Evolutionary conservation across 92 coral and sea anemone species (phyloP).

Genomic region (Epizoanthus ramosus): DNA sequence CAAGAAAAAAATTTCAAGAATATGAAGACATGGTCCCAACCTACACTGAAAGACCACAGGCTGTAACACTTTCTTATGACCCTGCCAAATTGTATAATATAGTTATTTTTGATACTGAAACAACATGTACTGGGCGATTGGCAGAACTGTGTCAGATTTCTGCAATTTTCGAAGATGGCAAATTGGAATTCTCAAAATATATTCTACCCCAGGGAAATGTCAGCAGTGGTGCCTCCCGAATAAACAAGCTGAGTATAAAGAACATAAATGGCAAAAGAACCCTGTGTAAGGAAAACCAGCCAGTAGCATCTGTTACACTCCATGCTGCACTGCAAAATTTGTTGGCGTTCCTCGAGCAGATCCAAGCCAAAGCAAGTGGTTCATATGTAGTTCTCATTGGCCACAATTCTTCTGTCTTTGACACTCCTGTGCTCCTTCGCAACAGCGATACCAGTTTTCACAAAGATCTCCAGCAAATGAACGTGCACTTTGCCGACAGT

Average conservation of each 20-base stretch:
- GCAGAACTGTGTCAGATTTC: slow-evolving; percentile 34
- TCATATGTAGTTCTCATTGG: slow-evolving; percentile 12
- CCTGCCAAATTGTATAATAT: neutral
- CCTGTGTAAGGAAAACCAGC: slow-evolving; percentile 10
- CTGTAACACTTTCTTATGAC: neutral
- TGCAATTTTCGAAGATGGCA: slow-evolving; percentile 29
- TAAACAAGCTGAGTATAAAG: slow-evolving; percentile 17
- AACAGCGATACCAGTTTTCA: neutral
- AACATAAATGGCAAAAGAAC: slow-evolving; percentile 6
- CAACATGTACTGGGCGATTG: slow-evolving; percentile 13
- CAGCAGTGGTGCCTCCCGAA: slow-evolving; percentile 29
- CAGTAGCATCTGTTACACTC: neutral
- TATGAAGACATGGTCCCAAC: slow-evolving; percentile 3
- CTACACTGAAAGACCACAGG: neutral
- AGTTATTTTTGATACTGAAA: slow-evolving; percentile 24
- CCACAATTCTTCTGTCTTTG: slow-evolving; percentile 26
- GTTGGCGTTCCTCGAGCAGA: neutral
- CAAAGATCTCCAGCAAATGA: neutral
- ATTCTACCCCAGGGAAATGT: slow-evolving; percentile 35
- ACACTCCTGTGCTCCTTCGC: slow-evolving; percentile 32
- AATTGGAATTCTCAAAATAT: neutral
- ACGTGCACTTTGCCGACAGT: slow-evolving; percentile 35
- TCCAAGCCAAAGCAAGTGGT: neutral
- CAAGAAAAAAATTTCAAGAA: neutral
- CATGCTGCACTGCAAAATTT: neutral